A percentile compares a stretch with the other conserved stretches of the same genome.
Evolutionary conservation across 2,113 vertebrate species (phyloP).

Genomic region (Ameiurus melas): DNA sequence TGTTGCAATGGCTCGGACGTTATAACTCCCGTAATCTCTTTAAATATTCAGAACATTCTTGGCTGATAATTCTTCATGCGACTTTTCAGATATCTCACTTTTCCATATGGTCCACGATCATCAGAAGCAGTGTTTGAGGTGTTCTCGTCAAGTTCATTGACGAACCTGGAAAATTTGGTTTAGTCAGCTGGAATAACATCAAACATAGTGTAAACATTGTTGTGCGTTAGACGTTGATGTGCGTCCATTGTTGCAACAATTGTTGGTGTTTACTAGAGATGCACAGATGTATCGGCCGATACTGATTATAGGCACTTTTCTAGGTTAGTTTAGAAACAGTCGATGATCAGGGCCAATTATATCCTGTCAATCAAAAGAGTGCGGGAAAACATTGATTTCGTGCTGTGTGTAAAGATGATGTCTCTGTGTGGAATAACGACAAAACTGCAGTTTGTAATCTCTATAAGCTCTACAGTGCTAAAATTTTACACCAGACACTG

Average conservation of each 20-base stretch:
- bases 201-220: not conserved
- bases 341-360: too few relatives aligned
- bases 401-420: too few relatives aligned
- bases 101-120: not conserved
- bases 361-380: too few relatives aligned
- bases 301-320: too few relatives aligned
- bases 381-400: too few relatives aligned
- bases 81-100: not conserved
- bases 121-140: not conserved
- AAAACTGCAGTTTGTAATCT: too few relatives aligned
- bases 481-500: too few relatives aligned
- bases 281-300: too few relatives aligned
- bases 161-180: not conserved
- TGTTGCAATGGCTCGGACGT: not conserved
- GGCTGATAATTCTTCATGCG: not conserved
- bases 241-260: not conserved
- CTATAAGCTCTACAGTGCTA: too few relatives aligned
- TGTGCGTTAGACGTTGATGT: not conserved
- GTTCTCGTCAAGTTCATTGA: not conserved
- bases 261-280: not conserved
- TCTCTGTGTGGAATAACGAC: too few relatives aligned
- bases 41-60: constrained; percentile 18
- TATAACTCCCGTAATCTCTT: constrained; percentile 21
- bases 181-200: not conserved
- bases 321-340: too few relatives aligned